Percentiles rank a stretch among this genome's conserved stretches.
Conservation (phyloP, 1,140 invertebrate species). For the Plutomurus gul region DNA sequence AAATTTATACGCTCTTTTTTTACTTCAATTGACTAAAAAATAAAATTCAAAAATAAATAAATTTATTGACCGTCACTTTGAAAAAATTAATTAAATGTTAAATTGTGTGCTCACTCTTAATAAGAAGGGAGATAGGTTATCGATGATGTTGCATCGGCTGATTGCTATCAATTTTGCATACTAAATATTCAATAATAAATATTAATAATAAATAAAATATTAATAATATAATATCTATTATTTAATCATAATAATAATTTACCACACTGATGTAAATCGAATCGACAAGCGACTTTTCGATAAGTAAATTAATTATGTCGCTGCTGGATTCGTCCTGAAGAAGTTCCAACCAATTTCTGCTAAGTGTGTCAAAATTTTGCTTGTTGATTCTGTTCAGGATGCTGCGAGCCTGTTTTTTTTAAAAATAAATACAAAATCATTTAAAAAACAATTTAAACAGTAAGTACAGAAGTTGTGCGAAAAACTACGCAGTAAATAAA, state of each 20-base stretch:
- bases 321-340: not conserved
- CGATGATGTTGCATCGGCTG: not conserved
- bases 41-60: not conserved
- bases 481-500: not conserved
- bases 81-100: too few relatives aligned
- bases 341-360: constrained; percentile 12
- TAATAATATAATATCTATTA: too few relatives aligned
- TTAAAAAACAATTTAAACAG: not conserved
- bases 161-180: not conserved
- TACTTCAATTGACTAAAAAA: not conserved
- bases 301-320: not conserved
- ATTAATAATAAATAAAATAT: too few relatives aligned
- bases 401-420: not conserved
- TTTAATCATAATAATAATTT: too few relatives aligned
- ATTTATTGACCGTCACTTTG: too few relatives aligned
- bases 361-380: not conserved
- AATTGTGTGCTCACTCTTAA: too few relatives aligned
- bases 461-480: not conserved
- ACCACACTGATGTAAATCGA: constrained; percentile 10
- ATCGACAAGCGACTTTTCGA: not conserved
- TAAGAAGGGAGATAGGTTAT: constrained; percentile 10
- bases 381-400: not conserved
- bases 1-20: not conserved
- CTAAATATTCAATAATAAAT: too few relatives aligned
- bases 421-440: not conserved